phyloP scores from a whole-genome alignment of 1,140 invertebrate genomes.

The Forficula auricularia region DNA sequence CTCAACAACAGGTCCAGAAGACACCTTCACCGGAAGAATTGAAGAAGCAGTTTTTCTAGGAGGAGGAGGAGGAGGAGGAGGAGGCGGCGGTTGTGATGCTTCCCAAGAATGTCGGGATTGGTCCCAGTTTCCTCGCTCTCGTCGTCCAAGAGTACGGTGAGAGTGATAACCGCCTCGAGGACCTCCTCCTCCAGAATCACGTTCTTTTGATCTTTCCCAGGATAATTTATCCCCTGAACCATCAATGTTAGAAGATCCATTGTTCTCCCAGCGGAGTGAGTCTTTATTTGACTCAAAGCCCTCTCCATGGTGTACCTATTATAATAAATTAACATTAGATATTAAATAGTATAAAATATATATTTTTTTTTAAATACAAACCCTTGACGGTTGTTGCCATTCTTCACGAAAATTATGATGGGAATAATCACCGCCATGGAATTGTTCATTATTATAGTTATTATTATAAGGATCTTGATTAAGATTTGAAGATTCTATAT shows the following conservation, averaged over 20 bases:
- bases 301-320: too few relatives aligned
- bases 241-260: not conserved
- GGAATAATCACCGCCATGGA: conserved; percentile 6
- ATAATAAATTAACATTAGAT: too few relatives aligned
- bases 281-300: too few relatives aligned
- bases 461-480: conserved; percentile 9
- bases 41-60: too few relatives aligned
- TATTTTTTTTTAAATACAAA: not conserved
- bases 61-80: too few relatives aligned
- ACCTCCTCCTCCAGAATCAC: not conserved
- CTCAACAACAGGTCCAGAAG: not conserved
- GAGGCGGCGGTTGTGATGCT: not conserved
- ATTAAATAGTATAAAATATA: too few relatives aligned
- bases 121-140: not conserved
- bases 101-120: not conserved
- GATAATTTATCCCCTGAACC: conserved; percentile 12
- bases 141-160: too few relatives aligned
- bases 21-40: not conserved
- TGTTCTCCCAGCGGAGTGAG: not conserved
- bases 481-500: conserved; percentile 1
- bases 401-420: conserved; percentile 9
- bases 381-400: conserved; percentile 8
- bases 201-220: conserved; percentile 16
- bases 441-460: conserved; percentile 7
- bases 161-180: too few relatives aligned